Evolutionary conservation across 2,888 invertebrate species (phyloP).

Genomic region (Eupithecia insigniata): DNA sequence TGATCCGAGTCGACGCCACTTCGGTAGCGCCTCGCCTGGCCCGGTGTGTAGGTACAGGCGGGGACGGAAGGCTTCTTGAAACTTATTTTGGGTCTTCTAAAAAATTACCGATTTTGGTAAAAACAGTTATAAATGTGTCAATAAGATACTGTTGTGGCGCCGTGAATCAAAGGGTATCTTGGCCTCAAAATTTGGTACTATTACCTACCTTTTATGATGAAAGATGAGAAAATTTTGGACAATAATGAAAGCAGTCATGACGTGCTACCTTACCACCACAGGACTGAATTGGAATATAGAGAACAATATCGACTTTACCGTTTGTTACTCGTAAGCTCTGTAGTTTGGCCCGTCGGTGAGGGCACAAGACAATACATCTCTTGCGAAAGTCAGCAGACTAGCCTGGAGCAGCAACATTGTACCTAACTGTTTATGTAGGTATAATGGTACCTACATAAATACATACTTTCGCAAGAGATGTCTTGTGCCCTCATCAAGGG

Average conservation of each 20-base stretch:
- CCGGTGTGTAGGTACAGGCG: background rate
- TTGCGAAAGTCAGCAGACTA: no score
- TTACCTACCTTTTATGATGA: background rate
- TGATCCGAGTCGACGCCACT: background rate
- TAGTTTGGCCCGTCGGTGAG: no score
- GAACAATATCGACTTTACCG: background rate
- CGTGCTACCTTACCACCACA: background rate
- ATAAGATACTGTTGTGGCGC: background rate
- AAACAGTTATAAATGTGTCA: background rate
- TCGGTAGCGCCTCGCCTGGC: slow-evolving; percentile 1
- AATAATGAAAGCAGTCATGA: background rate
- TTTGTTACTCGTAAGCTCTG: background rate
- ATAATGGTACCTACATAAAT: no score
- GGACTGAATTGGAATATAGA: background rate
- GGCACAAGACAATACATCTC: no score
- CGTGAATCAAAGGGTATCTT: background rate
- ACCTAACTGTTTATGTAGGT: no score
- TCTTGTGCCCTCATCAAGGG: background rate
- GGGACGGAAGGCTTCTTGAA: background rate
- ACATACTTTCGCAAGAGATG: background rate
- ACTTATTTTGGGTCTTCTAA: background rate
- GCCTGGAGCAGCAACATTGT: no score
- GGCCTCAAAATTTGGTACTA: background rate
- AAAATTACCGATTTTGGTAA: background rate
- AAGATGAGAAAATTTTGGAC: background rate